These are phyloP conservation scores for Bambusicola thoracicus DNA, from an alignment of 2,113 vertebrate species.

Conservation along the genomic window DNA sequence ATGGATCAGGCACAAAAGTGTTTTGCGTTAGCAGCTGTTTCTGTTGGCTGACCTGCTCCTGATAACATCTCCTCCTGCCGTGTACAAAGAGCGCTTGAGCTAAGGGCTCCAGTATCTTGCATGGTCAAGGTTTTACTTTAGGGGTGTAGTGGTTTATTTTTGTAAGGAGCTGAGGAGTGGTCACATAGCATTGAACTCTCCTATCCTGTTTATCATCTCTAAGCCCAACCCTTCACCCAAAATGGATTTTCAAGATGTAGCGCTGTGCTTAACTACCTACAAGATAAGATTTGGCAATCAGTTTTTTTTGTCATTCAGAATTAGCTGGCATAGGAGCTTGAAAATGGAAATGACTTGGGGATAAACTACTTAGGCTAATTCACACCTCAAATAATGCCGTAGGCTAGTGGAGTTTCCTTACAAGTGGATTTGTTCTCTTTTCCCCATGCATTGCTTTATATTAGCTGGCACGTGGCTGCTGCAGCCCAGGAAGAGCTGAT, in stretches of 20 bases:
- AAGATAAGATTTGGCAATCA: background rate
- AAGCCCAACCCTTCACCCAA: slow-evolving; percentile 11
- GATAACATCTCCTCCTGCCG: slow-evolving; percentile 56
- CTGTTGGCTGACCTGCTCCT: slow-evolving; percentile 36
- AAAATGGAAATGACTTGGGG: background rate
- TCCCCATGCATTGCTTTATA: background rate
- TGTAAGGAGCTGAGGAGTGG: slow-evolving; percentile 47
- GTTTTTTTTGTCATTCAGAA: too few species aligned
- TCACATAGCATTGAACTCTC: slow-evolving; percentile 25
- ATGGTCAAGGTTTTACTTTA: slow-evolving; percentile 35
- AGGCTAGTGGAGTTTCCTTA: background rate
- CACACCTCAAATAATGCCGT: slow-evolving; percentile 20
- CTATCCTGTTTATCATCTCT: slow-evolving; percentile 60
- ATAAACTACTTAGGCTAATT: slow-evolving; percentile 26
- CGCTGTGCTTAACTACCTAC: background rate
- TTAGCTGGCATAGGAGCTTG: background rate
- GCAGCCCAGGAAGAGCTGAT: background rate
- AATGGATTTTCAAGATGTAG: slow-evolving; percentile 53
- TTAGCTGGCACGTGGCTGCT: background rate
- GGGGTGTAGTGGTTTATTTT: slow-evolving; percentile 57
- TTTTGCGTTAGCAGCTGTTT: slow-evolving; percentile 53
- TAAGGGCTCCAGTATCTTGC: slow-evolving; percentile 6
- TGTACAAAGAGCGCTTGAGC: slow-evolving; percentile 48
- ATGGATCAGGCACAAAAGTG: slow-evolving; percentile 21
- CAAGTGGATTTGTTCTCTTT: background rate